Conservation (phyloP, 92 coral and sea anemone species). For the Zoanthus sansibaricus region DNA sequence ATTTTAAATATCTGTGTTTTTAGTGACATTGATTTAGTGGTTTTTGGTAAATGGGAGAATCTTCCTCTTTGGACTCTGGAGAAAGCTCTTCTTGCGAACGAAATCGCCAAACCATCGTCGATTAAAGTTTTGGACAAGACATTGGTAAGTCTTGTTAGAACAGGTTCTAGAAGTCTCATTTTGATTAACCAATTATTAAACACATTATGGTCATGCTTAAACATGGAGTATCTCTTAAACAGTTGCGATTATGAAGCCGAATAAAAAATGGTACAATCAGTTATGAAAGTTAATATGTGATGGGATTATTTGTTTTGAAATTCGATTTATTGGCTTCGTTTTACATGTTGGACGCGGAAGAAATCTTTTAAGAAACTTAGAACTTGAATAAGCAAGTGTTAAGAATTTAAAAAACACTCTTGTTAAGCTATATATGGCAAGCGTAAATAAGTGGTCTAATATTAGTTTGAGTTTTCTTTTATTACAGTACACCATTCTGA, state of each 20-base stretch:
- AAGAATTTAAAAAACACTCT: neutral
- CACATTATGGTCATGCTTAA: neutral
- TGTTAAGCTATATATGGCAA: conserved; percentile 20
- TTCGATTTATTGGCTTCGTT: neutral
- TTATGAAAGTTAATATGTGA: neutral
- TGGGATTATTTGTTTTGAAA: neutral
- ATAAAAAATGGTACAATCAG: neutral
- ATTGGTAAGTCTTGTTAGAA: conserved; percentile 70
- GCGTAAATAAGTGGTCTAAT: neutral
- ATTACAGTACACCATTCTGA: neutral
- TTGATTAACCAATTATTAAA: neutral
- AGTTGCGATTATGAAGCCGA: neutral
- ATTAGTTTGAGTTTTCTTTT: neutral
- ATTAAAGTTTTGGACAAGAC: conserved; percentile 97
- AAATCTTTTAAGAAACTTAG: neutral
- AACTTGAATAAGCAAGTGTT: neutral
- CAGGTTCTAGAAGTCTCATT: neutral
- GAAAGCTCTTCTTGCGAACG: conserved; percentile 88
- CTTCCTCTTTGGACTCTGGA: conserved; percentile 93
- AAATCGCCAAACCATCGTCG: conserved; percentile 91
- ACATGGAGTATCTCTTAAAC: neutral
- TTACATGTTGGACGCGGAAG: neutral
- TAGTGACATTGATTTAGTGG: conserved; percentile 97
- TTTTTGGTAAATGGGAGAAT: conserved; percentile 96
- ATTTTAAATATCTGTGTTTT: conserved; percentile 4